Evolutionary conservation across 2,888 invertebrate species (phyloP).

Genomic region (Amblyjoppa proteus): DNA sequence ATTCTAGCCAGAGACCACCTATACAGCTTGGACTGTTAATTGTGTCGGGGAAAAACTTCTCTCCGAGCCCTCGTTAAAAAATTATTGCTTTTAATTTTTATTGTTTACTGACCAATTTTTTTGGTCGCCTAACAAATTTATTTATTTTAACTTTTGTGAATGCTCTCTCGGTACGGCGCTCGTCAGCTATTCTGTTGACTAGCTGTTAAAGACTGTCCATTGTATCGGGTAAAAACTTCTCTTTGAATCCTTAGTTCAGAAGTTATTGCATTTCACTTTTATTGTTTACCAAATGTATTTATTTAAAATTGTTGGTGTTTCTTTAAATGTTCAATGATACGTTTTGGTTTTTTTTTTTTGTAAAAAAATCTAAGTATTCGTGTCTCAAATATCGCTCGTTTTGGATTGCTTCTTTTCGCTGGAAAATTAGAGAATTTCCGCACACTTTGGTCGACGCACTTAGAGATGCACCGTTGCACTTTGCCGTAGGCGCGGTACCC

Average conservation of each 20-base stretch:
- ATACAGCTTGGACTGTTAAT: background rate
- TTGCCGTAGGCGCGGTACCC: conserved; percentile 47
- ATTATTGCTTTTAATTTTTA: conserved; percentile 52
- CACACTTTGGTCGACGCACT: background rate
- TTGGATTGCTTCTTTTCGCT: too few species aligned
- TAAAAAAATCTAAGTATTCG: too few species aligned
- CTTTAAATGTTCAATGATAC: too few species aligned
- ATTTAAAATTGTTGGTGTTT: too few species aligned
- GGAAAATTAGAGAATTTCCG: too few species aligned
- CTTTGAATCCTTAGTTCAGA: background rate
- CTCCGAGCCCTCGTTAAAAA: conserved; percentile 4
- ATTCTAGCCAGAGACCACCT: conserved; percentile 11
- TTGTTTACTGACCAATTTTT: background rate
- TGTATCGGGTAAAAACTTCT: conserved; percentile 30
- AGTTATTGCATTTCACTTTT: conserved; percentile 54
- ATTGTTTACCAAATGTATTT: background rate
- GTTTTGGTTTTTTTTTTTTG: too few species aligned
- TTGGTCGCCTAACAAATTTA: background rate
- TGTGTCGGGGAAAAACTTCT: conserved; percentile 27
- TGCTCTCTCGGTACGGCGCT: too few species aligned
- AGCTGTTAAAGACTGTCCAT: background rate
- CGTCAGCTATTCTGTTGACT: too few species aligned
- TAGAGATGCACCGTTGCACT: conserved; percentile 58
- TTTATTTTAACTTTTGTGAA: too few species aligned
- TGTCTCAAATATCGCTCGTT: too few species aligned